These are phyloP conservation scores for Propithecus deckenii DNA, from an alignment of 2,797 vertebrate genomes.

Conservation along the genomic window DNA sequence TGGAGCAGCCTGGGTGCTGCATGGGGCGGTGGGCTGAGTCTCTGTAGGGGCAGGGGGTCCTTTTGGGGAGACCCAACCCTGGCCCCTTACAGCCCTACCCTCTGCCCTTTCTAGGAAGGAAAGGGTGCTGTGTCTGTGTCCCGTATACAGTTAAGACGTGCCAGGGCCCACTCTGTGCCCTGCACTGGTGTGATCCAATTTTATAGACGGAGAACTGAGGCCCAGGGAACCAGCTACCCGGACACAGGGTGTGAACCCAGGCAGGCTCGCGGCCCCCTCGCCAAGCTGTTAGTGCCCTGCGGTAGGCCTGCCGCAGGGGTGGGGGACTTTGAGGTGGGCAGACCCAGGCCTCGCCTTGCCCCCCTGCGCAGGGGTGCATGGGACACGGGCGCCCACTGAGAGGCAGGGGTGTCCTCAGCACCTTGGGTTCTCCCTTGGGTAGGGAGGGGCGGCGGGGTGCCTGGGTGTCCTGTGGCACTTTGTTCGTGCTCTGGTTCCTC, in stretches of 20 bases:
- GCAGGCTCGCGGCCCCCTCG: fast-evolving
- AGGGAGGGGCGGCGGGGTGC: neutral
- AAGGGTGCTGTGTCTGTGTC: no score
- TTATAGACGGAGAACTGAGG: neutral
- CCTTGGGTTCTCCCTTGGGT: neutral
- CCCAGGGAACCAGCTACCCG: fast-evolving
- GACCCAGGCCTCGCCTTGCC: fast-evolving
- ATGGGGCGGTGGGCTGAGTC: neutral
- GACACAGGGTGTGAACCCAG: fast-evolving
- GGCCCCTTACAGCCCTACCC: neutral
- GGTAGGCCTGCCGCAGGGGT: fast-evolving
- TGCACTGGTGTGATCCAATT: neutral
- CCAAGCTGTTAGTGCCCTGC: fast-evolving
- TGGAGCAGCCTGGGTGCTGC: neutral
- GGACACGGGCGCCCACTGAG: fast-evolving
- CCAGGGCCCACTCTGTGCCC: neutral
- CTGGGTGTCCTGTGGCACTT: fast-evolving
- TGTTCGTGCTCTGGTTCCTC: fast-evolving
- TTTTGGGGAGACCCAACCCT: neutral
- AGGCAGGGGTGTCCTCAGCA: fast-evolving
- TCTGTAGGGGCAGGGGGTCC: no score
- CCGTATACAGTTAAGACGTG: fast-evolving
- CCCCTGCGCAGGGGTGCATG: fast-evolving
- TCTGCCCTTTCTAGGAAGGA: neutral
- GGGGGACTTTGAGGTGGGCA: neutral